Percentiles rank a stretch among this genome's conserved stretches.
These are phyloP conservation scores for Heliconius sara DNA, from an alignment of 2,888 invertebrate species.

Conservation along the genomic window DNA sequence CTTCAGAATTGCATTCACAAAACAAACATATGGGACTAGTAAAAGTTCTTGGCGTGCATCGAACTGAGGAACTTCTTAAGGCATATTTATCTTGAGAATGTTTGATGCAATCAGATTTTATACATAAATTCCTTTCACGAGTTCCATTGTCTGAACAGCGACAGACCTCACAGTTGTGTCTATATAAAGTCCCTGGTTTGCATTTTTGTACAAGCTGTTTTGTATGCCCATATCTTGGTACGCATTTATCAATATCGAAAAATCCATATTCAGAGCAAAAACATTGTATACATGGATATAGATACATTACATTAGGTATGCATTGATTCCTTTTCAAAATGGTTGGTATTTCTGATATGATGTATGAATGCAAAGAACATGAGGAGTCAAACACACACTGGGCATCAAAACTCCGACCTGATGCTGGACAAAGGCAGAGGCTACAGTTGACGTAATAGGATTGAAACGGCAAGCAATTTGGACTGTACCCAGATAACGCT, in stretches of 20 bases:
- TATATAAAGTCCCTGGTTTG: constrained; percentile 64
- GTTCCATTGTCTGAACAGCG: constrained; percentile 64
- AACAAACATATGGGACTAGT: constrained; percentile 67
- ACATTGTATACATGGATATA: constrained; percentile 72
- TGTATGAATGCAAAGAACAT: constrained; percentile 56
- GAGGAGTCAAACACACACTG: constrained; percentile 69
- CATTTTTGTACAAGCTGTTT: constrained; percentile 53
- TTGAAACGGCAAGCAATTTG: constrained; percentile 67
- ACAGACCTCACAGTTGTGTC: constrained; percentile 67
- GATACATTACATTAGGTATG: constrained; percentile 73
- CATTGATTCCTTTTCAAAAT: constrained; percentile 59
- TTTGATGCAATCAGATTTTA: constrained; percentile 55
- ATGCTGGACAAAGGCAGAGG: constrained; percentile 71
- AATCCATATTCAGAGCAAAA: constrained; percentile 67
- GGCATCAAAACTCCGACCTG: constrained; percentile 65
- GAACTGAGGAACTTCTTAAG: constrained; percentile 51
- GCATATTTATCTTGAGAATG: constrained; percentile 48
- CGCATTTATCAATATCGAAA: constrained; percentile 66
- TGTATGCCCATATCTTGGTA: constrained; percentile 62
- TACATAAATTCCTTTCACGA: constrained; percentile 59
- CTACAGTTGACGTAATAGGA: constrained; percentile 73
- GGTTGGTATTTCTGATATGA: constrained; percentile 42
- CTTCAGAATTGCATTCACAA: constrained; percentile 66
- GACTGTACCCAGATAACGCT: constrained; percentile 42
- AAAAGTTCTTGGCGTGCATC: constrained; percentile 64